Evolutionary conservation across 1,140 invertebrate species (phyloP), one percentile per base, ranked within the genome.

Genomic region (Drosophila varians): DNA sequence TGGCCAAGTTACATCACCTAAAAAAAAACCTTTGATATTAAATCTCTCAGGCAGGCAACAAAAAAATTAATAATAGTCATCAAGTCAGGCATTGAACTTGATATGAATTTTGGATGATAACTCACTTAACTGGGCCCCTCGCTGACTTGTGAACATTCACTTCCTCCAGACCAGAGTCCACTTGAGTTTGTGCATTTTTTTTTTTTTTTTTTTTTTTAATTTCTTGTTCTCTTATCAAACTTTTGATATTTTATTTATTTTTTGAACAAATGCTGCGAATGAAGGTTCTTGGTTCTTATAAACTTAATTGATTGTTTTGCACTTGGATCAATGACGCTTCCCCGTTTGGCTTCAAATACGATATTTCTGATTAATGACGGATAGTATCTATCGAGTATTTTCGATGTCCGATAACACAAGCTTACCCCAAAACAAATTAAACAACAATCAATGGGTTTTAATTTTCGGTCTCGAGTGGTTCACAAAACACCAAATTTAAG

Each of bases 291-390:
- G 23, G 65, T 34, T 48, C 23, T 36, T 28, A 42, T 23, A 14
- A 62, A 48, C 57, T 73, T 77, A 77, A 83, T 77, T 74, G 71
- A 74, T 74, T 77, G 74, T 65, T 83, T 82, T 77, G 78, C 74
- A 82, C 78, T 74, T 58, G 77, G 56, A 42, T 65, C 54, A 31
- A 61, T 49, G 23, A 57, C 19, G 28, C 21, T 36, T n/a, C 14
- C n/a, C n/a, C 16, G 2, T 21, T 21, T 6, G 21, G 16, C 7
- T 53, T 51, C 56, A 74, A 16, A 40, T 18, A 3, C 16, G 38
- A 66, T 65, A 61, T 60, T 38, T 43, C 72, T 76, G 77, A 82
- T 80, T 73, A 80, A 68, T 83, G 52, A 47, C 45, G 47, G 48
- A 28, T 31, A 47, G 56, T 82, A 77, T 73, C 77, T 69, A 57